A percentile compares a stretch with the other conserved stretches of the same genome.
Conservation (phyloP, 2,113 vertebrate species). For the Hippocampus comes region DNA sequence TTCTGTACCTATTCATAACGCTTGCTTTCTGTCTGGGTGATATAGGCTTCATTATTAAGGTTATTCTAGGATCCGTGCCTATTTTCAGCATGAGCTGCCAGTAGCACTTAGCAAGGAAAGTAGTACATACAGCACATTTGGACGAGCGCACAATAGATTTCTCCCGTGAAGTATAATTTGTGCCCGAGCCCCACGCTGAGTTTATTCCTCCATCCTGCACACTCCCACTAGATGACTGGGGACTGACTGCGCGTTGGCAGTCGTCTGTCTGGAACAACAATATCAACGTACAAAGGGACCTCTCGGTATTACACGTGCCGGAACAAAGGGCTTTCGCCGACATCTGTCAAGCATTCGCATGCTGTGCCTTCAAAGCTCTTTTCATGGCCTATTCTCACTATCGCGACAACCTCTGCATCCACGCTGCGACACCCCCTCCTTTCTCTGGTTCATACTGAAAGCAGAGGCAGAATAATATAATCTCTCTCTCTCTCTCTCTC, state of each 20-base stretch:
- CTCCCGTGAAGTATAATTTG: conserved; percentile 1
- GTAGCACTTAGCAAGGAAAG: neutral
- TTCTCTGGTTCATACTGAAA: conserved; percentile 30
- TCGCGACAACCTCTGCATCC: conserved; percentile 44
- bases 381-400: conserved; percentile 52
- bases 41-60: neutral
- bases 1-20: neutral
- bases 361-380: conserved; percentile 43
- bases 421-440: conserved; percentile 29
- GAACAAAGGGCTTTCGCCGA: conserved; percentile 32
- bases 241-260: neutral
- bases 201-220: neutral
- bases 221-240: conserved; percentile 4
- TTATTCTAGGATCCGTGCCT: neutral
- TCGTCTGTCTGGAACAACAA: neutral
- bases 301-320: conserved; percentile 15
- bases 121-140: neutral
- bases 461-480: conserved; percentile 45
- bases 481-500: conserved; percentile 25
- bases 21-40: neutral
- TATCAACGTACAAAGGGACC: conserved; percentile 7
- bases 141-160: neutral
- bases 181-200: neutral
- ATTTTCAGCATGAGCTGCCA: neutral
- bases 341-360: conserved; percentile 50